Evolutionary conservation across 1,140 invertebrate genomes (phyloP).

Genomic region (Tetragonula clypearis): DNA sequence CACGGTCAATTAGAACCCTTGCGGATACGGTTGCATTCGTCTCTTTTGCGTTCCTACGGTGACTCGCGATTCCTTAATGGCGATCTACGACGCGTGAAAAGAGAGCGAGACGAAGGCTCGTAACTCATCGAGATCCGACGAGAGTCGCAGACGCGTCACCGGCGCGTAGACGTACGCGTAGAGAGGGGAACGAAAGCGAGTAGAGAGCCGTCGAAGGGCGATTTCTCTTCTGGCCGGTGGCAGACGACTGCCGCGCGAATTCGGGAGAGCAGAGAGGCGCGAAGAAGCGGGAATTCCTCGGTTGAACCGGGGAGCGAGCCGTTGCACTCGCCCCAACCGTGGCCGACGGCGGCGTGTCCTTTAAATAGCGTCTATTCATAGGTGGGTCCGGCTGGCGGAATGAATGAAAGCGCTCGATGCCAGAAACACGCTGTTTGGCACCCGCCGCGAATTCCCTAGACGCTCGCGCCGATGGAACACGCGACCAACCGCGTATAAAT

Average conservation of each 20-base stretch:
- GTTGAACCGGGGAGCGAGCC: slow-evolving; percentile 45
- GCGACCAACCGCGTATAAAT: slow-evolving; percentile 66
- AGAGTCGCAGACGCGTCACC: not conserved
- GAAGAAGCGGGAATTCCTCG: slow-evolving; percentile 6
- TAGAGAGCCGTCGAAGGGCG: not conserved
- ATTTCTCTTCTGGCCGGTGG: not conserved
- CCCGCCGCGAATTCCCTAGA: slow-evolving; percentile 70
- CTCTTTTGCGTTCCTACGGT: not conserved
- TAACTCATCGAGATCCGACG: slow-evolving; percentile 38
- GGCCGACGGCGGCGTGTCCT: slow-evolving; percentile 59
- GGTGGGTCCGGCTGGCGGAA: slow-evolving; percentile 67
- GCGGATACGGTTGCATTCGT: not conserved
- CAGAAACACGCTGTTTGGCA: slow-evolving; percentile 64
- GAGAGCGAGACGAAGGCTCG: not conserved
- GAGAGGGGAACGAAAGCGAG: too few relatives aligned
- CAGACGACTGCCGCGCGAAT: not conserved
- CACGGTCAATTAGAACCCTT: slow-evolving; percentile 32
- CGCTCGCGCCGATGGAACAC: slow-evolving; percentile 22
- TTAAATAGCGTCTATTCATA: slow-evolving; percentile 79
- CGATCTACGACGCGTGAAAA: too few relatives aligned
- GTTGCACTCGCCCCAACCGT: slow-evolving; percentile 58
- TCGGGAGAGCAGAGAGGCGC: not conserved
- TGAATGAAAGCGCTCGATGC: slow-evolving; percentile 71
- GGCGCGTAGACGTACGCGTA: not conserved
- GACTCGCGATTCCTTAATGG: slow-evolving; percentile 13